Evolutionary conservation across 1,140 invertebrate species (phyloP).

Genomic region (Lordiphosa stackelbergi): DNA sequence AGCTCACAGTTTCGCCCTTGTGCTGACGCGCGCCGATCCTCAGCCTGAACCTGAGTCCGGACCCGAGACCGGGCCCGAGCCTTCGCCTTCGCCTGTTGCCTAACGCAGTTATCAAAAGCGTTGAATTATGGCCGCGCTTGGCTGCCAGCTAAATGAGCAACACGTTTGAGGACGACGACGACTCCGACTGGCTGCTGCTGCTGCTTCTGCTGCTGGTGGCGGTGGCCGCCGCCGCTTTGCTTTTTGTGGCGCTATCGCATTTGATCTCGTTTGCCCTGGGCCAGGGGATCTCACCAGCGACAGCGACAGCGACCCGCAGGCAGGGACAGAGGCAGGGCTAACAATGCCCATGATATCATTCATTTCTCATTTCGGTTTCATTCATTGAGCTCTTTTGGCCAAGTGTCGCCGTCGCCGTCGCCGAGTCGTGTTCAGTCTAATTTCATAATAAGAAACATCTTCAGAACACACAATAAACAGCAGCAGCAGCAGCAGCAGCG

Average conservation of each 20-base stretch:
- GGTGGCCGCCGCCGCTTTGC: constrained; percentile 22
- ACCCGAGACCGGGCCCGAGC: constrained; percentile 36
- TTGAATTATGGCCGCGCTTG: constrained; percentile 68
- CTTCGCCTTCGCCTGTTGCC: constrained; percentile 20
- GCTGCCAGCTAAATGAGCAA: constrained; percentile 70
- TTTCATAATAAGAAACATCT: constrained; percentile 75
- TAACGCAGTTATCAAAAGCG: constrained; percentile 73
- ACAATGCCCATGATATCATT: constrained; percentile 71
- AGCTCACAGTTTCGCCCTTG: too few relatives aligned
- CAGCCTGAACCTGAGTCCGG: constrained; percentile 1
- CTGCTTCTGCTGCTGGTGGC: constrained; percentile 8
- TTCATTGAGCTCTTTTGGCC: constrained; percentile 60
- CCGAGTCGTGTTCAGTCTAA: constrained; percentile 56
- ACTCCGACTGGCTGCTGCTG: constrained; percentile 6
- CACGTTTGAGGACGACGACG: constrained; percentile 34
- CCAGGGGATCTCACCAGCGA: constrained; percentile 17
- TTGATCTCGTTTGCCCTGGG: constrained; percentile 70
- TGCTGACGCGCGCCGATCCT: not conserved
- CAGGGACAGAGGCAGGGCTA: constrained; percentile 34
- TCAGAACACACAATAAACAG: constrained; percentile 54
- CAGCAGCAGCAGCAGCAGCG: constrained; percentile 17
- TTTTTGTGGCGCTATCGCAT: constrained; percentile 74
- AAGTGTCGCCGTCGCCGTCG: constrained; percentile 44
- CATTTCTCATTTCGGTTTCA: constrained; percentile 71
- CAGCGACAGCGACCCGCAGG: constrained; percentile 55